Evolutionary conservation across 2,113 vertebrate species (phyloP), one percentile per base, ranked within the genome.

Genomic region (Sinocyclocheilus maitianheensis): DNA sequence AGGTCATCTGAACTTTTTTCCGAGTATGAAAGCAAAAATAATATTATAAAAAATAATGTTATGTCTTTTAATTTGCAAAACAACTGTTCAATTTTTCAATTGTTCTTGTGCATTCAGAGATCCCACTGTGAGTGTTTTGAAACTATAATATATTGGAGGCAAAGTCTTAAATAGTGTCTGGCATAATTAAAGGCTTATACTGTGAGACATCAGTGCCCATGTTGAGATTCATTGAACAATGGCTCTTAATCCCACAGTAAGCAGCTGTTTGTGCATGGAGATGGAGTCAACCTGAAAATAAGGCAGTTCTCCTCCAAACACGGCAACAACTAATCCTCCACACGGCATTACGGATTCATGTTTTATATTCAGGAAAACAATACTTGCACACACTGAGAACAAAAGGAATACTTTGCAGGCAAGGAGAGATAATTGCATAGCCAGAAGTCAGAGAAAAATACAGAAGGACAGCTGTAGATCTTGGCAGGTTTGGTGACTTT

Each of bases 311-410:
- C 74, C 83, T 37, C 74, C 37, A 24, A 65, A n/a, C 83, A 87
- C 67, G 69, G 87, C 77, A 89, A 88, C 85, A 24, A 20, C 60
- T 91, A 89, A 91, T 89, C 90, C 65, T 60, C 63, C 89, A 53
- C 22, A 84, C 53, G 0, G 55, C 74, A 89, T 92, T 65, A 91
- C 90, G 91, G 87, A 91, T 92, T 91, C 91, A 92, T 86, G 79
- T 63, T 80, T 83, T n/a, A 55, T 48, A 90, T 81, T 86, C 58
- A 51, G 83, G 3, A 20, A 60, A 71, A 77, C 79, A 84, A 77
- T 46, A 77, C 37, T 63, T 55, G 55, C 85, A 83, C 86, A 88
- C 77, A 90, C 88, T 90, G 82, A 89, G 91, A 88, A 86, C 84
- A 80, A 86, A 81, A 81, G 67, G 84, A 86, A 74, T 86, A 30